Conservation (phyloP, 1,140 invertebrate species). For the Pseudomyrmex cubaensis region DNA sequence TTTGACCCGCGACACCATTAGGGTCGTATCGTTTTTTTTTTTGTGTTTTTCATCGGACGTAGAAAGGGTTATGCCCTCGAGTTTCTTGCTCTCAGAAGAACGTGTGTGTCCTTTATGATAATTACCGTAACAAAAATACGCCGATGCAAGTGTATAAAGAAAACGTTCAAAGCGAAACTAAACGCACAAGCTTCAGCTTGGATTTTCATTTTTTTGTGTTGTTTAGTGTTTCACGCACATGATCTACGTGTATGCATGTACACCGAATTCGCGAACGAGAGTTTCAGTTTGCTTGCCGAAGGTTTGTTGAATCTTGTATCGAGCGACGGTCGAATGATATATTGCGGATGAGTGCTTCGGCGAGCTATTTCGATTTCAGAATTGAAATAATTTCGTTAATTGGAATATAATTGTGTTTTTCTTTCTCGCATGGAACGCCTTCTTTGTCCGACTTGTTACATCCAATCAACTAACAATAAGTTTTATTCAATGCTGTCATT, state of each 20-base stretch:
- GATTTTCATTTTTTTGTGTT: neutral
- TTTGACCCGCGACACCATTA: slow-evolving; percentile 57
- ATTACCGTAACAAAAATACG: slow-evolving; percentile 24
- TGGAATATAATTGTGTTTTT: slow-evolving; percentile 52
- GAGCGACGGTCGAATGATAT: slow-evolving; percentile 4
- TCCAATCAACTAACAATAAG: neutral
- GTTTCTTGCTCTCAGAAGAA: slow-evolving; percentile 38
- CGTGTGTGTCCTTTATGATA: slow-evolving; percentile 50
- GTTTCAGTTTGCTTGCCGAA: neutral
- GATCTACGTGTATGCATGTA: neutral
- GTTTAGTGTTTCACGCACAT: neutral
- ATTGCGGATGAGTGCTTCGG: slow-evolving; percentile 23
- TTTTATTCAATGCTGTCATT: slow-evolving; percentile 4
- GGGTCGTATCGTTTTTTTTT: slow-evolving; percentile 42
- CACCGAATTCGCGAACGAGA: neutral
- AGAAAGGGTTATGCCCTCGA: slow-evolving; percentile 33
- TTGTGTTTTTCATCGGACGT: neutral
- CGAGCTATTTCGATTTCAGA: slow-evolving; percentile 39
- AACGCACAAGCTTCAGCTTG: neutral
- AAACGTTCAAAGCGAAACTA: neutral
- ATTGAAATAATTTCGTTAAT: too few relatives aligned
- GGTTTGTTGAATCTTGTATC: slow-evolving; percentile 29
- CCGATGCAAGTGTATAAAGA: neutral
- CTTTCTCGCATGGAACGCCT: neutral
- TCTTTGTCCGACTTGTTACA: slow-evolving; percentile 6